A percentile compares a stretch with the other conserved stretches of the same genome.
Evolutionary conservation across 1,140 invertebrate species (phyloP).

Genomic region (Cotesia chilonis): DNA sequence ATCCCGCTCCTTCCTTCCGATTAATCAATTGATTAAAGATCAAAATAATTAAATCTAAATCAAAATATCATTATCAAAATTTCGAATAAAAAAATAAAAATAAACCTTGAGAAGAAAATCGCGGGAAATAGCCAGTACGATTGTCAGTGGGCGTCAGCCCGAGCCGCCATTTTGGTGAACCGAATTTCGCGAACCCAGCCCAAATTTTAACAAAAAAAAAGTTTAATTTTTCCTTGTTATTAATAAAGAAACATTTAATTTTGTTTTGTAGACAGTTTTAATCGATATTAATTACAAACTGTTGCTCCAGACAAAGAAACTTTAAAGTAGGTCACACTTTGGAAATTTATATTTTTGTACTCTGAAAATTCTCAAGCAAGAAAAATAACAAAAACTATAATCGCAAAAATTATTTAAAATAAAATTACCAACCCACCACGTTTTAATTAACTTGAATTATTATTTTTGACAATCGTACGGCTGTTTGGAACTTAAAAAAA

Average conservation of each 20-base stretch:
- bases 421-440: no score
- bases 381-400: no score
- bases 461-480: no score
- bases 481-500: no score
- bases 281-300: neutral
- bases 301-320: conserved; percentile 7
- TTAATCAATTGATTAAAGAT: neutral
- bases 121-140: neutral
- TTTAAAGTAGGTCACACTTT: neutral
- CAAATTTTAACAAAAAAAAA: neutral
- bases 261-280: neutral
- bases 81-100: no score
- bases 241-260: neutral
- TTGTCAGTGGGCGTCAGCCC: conserved; percentile 27
- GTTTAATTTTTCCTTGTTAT: neutral
- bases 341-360: no score
- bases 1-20: neutral
- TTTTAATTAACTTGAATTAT: no score
- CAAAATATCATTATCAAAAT: no score
- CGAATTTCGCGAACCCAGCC: conserved; percentile 13
- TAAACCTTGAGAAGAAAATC: no score
- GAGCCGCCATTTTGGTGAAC: conserved; percentile 62
- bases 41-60: no score
- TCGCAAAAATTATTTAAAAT: no score
- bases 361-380: no score